Evolutionary conservation across 2,113 vertebrate genomes (phyloP).

Genomic region (Atlantisia rogersi): DNA sequence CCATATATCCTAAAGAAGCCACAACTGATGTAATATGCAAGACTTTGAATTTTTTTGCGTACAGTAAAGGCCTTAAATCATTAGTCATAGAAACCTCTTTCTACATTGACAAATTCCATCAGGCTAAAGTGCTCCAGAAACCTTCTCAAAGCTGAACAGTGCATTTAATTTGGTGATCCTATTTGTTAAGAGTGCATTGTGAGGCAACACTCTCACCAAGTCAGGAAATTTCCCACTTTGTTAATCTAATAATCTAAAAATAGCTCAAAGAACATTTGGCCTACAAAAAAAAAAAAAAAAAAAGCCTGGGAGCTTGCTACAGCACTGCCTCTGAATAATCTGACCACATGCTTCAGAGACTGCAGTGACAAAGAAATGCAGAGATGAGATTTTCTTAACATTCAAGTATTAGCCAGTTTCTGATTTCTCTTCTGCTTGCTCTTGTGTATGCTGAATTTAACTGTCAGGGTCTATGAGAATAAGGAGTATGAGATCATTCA

Average conservation of each 20-base stretch:
- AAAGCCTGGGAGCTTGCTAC: neutral
- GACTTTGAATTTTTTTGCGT: neutral
- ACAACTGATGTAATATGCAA: neutral
- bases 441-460: neutral
- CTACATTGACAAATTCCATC: constrained; percentile 30
- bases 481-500: neutral
- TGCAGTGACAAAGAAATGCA: neutral
- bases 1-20: neutral
- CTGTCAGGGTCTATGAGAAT: neutral
- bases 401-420: neutral
- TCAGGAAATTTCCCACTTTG: constrained; percentile 30
- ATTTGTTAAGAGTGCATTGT: neutral
- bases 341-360: neutral
- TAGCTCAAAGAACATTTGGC: constrained; percentile 32
- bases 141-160: neutral
- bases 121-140: neutral
- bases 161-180: constrained; percentile 50
- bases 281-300: neutral
- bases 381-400: neutral
- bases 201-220: constrained; percentile 10
- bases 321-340: neutral
- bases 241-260: constrained; percentile 49
- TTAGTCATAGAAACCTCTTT: neutral
- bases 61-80: neutral
- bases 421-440: neutral